phyloP scores from a whole-genome alignment of 64 coral and sea anemone genomes.

The Dendronephthya gigantea region DNA sequence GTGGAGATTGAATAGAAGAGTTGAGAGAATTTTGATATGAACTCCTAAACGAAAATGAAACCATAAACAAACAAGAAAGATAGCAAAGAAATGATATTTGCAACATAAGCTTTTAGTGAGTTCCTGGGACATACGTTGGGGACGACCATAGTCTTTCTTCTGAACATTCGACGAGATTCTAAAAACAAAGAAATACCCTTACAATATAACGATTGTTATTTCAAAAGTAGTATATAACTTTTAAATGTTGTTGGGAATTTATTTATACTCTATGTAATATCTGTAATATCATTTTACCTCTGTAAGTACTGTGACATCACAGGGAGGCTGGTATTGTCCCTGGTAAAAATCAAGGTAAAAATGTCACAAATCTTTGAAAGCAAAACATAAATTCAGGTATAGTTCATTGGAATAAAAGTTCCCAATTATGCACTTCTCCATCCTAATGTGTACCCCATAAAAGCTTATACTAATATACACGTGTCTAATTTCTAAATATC shows the following conservation, averaged over 20 bases:
- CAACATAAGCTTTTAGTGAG: no score
- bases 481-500: no score
- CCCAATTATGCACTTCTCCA: background rate
- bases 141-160: background rate
- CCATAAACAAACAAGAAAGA: no score
- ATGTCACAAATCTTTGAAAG: no score
- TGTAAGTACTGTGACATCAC: background rate
- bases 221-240: no score
- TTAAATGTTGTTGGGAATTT: no score
- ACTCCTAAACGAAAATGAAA: constrained; percentile 6
- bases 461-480: background rate
- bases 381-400: background rate
- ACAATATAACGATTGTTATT: no score
- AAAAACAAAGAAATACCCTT: background rate
- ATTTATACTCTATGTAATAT: background rate
- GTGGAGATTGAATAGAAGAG: background rate
- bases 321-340: constrained; percentile 9
- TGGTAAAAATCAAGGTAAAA: background rate
- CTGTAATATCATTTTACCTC: background rate
- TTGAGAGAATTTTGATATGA: background rate
- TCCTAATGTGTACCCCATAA: background rate
- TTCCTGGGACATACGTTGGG: background rate
- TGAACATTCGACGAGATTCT: background rate
- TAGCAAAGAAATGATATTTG: no score
- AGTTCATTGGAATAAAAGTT: background rate